Conservation (phyloP, 2,888 invertebrate species). For the Lasius platythorax region DNA sequence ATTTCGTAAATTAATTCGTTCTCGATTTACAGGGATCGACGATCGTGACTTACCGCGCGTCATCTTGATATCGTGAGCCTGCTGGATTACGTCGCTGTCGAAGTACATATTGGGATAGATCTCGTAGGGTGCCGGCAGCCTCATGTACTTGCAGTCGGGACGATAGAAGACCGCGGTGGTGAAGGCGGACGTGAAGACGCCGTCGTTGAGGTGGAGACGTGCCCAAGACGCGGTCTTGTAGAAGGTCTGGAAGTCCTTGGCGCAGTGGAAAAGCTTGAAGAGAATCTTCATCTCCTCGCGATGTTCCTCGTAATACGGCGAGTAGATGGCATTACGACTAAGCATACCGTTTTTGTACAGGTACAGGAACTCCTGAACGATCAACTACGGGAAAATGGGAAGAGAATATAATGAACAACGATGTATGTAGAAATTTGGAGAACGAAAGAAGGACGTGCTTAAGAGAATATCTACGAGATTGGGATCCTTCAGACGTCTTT, state of each 20-base stretch:
- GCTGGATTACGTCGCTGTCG: constrained; percentile 88
- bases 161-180: constrained; percentile 90
- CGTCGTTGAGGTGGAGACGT: constrained; percentile 90
- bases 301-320: constrained; percentile 89
- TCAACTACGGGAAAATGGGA: constrained; percentile 74
- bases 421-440: background rate
- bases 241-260: constrained; percentile 91
- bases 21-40: background rate
- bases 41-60: constrained; percentile 81
- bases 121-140: constrained; percentile 91
- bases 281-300: constrained; percentile 89
- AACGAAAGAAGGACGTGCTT: background rate
- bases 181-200: constrained; percentile 90
- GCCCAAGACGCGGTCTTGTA: constrained; percentile 91
- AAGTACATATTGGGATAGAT: constrained; percentile 91
- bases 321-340: constrained; percentile 88
- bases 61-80: constrained; percentile 88
- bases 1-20: background rate
- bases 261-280: constrained; percentile 90
- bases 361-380: constrained; percentile 79
- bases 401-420: background rate
- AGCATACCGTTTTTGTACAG: constrained; percentile 86
- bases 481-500: background rate
- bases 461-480: background rate
- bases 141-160: constrained; percentile 89